These are phyloP conservation scores for Halcyon malimbica DNA, from an alignment of 2,113 vertebrate species.

Conservation along the genomic window DNA sequence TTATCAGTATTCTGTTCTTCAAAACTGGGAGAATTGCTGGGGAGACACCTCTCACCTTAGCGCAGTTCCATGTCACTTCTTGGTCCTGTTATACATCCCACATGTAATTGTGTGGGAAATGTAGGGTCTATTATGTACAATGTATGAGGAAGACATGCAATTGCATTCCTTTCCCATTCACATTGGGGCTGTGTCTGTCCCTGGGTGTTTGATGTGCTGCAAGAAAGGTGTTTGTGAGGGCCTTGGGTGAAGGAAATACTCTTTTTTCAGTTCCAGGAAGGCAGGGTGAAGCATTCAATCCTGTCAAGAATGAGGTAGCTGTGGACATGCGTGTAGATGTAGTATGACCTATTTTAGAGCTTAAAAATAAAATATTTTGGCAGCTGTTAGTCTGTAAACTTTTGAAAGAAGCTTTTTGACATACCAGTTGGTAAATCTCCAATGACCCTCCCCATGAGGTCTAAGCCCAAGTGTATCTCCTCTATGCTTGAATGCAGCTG, in stretches of 20 bases:
- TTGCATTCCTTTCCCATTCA: neutral
- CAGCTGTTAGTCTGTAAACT: neutral
- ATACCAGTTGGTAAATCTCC: neutral
- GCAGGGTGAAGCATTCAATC: neutral
- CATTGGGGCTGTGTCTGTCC: neutral
- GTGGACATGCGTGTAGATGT: neutral
- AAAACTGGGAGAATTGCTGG: neutral
- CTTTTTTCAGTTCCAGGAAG: neutral
- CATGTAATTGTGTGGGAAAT: neutral
- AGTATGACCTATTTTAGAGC: neutral
- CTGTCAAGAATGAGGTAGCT: neutral
- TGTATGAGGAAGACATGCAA: neutral
- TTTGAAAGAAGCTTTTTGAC: neutral
- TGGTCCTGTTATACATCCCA: neutral
- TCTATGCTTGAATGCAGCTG: neutral
- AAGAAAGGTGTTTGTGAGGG: neutral
- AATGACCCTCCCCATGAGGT: accelerated
- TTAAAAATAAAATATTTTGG: neutral
- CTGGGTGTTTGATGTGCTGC: neutral
- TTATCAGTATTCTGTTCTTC: neutral
- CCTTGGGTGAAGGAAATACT: neutral
- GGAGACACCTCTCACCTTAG: neutral
- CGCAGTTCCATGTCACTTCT: neutral
- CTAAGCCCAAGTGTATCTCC: neutral
- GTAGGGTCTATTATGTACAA: accelerated